Percentiles rank a stretch among this genome's conserved stretches.
Evolutionary conservation across 2,113 vertebrate species (phyloP).

Genomic region (Dromiciops gliroides): DNA sequence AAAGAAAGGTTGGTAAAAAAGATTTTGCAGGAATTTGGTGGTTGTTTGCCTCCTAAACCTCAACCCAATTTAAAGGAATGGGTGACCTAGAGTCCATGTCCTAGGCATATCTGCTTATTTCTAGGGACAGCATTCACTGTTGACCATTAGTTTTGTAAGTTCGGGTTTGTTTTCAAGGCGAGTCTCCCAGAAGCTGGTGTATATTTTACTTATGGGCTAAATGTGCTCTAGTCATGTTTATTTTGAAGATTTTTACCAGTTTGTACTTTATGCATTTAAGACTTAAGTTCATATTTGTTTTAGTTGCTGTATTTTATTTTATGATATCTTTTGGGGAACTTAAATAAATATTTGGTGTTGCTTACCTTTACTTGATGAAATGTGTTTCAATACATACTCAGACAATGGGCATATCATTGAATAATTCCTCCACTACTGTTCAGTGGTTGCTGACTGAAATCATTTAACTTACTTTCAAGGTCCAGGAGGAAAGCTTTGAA

Average conservation of each 20-base stretch:
- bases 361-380: constrained; percentile 34
- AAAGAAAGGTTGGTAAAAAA: constrained; percentile 90
- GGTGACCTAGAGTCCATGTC: constrained; percentile 7
- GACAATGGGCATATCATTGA: constrained; percentile 15
- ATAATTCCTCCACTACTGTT: constrained; percentile 31
- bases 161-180: neutral
- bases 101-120: neutral
- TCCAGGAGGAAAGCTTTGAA: neutral
- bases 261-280: constrained; percentile 4
- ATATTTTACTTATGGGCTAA: neutral
- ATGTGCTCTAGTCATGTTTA: neutral
- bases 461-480: neutral
- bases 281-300: constrained; percentile 48
- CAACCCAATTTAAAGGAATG: neutral
- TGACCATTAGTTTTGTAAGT: neutral
- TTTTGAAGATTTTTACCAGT: neutral
- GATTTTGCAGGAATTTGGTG: neutral
- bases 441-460: neutral
- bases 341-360: constrained; percentile 20
- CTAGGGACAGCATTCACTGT: neutral
- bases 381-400: constrained; percentile 26
- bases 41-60: neutral
- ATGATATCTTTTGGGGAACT: neutral
- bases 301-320: constrained; percentile 1
- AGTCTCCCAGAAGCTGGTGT: neutral